Evolutionary conservation across 2,888 invertebrate genomes (phyloP).

Genomic region (Acronicta psi): DNA sequence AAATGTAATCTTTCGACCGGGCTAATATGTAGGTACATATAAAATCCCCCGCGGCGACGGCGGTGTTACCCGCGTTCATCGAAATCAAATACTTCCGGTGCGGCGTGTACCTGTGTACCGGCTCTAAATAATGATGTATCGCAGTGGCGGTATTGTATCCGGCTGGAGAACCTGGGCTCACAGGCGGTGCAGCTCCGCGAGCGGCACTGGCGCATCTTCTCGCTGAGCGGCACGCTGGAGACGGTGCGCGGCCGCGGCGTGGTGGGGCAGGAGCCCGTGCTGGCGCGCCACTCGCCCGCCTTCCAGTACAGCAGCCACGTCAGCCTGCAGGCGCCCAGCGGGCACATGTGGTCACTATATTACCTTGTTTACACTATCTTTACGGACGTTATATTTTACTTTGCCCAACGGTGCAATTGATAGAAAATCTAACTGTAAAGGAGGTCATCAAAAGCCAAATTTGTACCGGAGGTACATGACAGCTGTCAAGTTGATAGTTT

Average conservation of each 20-base stretch:
- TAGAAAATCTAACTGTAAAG: too few species aligned
- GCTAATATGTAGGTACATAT: too few species aligned
- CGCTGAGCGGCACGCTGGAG: conserved; percentile 97
- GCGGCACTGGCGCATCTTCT: conserved; percentile 99
- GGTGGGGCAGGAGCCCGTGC: conserved; percentile 98
- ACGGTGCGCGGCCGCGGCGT: conserved; percentile 98
- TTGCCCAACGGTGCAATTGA: too few species aligned
- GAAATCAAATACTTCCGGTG: too few species aligned
- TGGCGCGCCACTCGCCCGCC: conserved; percentile 96
- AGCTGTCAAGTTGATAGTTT: too few species aligned
- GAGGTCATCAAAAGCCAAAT: too few species aligned
- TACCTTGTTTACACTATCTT: not conserved
- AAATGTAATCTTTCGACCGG: too few species aligned
- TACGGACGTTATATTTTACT: too few species aligned
- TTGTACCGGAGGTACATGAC: too few species aligned
- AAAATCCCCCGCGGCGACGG: too few species aligned
- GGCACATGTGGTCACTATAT: conserved; percentile 96
- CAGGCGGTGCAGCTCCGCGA: conserved; percentile 97
- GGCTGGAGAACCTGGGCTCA: conserved; percentile 97
- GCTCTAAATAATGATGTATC: not conserved
- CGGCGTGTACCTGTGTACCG: too few species aligned
- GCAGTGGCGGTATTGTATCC: conserved; percentile 98
- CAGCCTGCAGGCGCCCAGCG: conserved; percentile 98
- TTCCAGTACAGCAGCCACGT: conserved; percentile 99
- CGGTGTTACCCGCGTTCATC: too few species aligned